phyloP scores from a whole-genome alignment of 2,113 vertebrate genomes.

The Globicephala melas region DNA sequence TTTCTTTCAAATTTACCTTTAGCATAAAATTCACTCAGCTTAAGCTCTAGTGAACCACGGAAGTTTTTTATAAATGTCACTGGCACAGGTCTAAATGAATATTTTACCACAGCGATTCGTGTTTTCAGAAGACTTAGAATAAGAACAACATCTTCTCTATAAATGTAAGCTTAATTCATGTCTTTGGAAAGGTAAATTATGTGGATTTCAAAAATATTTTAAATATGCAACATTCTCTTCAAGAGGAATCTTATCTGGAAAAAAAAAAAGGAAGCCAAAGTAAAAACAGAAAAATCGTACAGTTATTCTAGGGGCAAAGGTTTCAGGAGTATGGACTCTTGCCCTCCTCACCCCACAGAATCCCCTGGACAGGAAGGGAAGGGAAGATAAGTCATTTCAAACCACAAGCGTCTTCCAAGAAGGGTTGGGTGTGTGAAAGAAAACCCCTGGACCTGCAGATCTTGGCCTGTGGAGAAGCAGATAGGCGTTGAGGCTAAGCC shows the following conservation, averaged over 20 bases:
- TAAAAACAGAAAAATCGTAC: background rate
- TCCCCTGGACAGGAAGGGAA: background rate
- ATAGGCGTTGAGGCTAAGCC: background rate
- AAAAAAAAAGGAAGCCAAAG: background rate
- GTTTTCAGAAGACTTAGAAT: background rate
- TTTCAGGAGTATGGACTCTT: background rate
- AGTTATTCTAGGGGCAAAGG: background rate
- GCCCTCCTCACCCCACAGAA: background rate
- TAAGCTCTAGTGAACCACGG: constrained; percentile 24
- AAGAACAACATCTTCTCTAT: constrained; percentile 14
- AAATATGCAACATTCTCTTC: background rate
- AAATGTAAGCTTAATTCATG: constrained; percentile 5
- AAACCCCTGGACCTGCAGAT: background rate
- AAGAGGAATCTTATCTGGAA: background rate
- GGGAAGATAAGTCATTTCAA: background rate
- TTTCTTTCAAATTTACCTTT: constrained; percentile 67
- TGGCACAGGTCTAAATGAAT: background rate
- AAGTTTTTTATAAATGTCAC: constrained; percentile 36
- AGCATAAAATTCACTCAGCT: constrained; percentile 45
- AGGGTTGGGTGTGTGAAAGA: background rate
- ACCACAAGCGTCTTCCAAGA: background rate
- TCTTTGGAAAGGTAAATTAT: constrained; percentile 26
- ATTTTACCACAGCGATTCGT: background rate
- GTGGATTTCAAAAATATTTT: constrained; percentile 16
- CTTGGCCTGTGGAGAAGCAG: background rate